Evolutionary conservation across 2,888 invertebrate genomes (phyloP), one percentile per base, ranked within the genome.

Genomic region (Euplagia quadripunctaria): DNA sequence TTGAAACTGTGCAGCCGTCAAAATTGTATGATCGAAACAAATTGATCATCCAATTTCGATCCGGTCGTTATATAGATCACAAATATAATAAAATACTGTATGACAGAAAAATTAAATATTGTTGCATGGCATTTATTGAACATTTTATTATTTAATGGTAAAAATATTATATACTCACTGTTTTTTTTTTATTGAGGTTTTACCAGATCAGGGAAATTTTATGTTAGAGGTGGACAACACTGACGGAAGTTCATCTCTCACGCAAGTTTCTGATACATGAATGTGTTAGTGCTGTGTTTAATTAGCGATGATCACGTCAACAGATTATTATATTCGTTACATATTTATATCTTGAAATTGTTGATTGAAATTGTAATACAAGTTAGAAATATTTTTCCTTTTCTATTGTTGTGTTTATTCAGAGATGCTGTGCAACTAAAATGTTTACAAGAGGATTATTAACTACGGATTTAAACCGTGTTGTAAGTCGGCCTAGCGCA

Each of bases 31-130:
- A 90, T 91, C 88, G 88, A 90, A 41, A 11, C 17, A 43, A 4
- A 81, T 91, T 90, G 90, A 91, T 91, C 89, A 86, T 87, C 82
- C 81, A 80, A 91, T 91, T 89, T 88, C 77, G 87, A 84, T 81
- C 58, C 20, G 20, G 71, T 70, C 43, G 41, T 76, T 52, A 72
- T 69, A 70, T 61, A 14, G 49, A 49, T 49, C 41, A 66, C 31
- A 64, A 64, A 43, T 55, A 41, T n/a, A 49, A 52, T 31, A 63
- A 17, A 64, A n/a, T 64, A 64, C 61, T 61, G 16, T 70, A 42
- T 14, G 43, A 67, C 71, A 71, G 58, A 58, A 41, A 17, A 41
- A 70, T 51, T 31, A 49, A 58, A 9, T 69, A 41, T 63, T 51
- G 63, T 49, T 70, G 7, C 51, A 61, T n/a, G 46, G 43, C 61